A percentile compares a stretch with the other conserved stretches of the same genome.
Evolutionary conservation across 2,888 invertebrate genomes (phyloP).

Genomic region (Malthinus flaveolus): DNA sequence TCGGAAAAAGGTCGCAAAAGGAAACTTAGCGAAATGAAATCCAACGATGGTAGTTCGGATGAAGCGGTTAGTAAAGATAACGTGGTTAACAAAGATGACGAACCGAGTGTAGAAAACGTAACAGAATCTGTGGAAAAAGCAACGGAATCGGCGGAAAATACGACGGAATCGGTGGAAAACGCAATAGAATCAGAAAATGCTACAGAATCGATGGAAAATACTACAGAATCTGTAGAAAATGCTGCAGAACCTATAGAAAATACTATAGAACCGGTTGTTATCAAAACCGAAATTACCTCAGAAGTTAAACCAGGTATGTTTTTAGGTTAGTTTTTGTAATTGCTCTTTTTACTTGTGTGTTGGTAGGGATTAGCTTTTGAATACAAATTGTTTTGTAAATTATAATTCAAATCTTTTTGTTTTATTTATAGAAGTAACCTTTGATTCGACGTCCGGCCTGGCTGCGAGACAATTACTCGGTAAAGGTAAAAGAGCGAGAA

Average conservation of each 20-base stretch:
- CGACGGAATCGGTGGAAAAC: neutral
- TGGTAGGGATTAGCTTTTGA: no score
- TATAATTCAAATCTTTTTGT: no score
- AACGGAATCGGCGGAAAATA: neutral
- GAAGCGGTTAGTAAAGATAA: conserved; percentile 27
- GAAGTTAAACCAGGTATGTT: neutral
- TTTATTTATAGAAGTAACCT: conserved; percentile 23
- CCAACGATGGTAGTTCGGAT: conserved; percentile 33
- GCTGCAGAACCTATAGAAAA: neutral
- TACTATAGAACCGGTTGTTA: neutral
- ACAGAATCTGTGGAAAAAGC: conserved; percentile 2
- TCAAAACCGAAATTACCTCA: neutral
- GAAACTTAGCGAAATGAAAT: conserved; percentile 37
- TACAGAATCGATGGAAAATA: conserved; percentile 4
- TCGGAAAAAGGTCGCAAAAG: conserved; percentile 31
- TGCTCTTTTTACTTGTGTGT: neutral
- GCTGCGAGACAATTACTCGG: conserved; percentile 43
- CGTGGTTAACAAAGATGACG: conserved; percentile 17
- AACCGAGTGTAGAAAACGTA: conserved; percentile 6
- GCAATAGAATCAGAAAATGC: no score
- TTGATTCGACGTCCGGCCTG: conserved; percentile 25
- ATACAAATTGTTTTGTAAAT: no score
- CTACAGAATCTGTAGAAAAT: no score
- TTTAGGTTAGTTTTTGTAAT: neutral
- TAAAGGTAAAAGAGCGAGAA: conserved; percentile 53